Evolutionary conservation across 2,888 invertebrate species (phyloP), one percentile per base, ranked within the genome.

Genomic region (Calliopum simillimum): DNA sequence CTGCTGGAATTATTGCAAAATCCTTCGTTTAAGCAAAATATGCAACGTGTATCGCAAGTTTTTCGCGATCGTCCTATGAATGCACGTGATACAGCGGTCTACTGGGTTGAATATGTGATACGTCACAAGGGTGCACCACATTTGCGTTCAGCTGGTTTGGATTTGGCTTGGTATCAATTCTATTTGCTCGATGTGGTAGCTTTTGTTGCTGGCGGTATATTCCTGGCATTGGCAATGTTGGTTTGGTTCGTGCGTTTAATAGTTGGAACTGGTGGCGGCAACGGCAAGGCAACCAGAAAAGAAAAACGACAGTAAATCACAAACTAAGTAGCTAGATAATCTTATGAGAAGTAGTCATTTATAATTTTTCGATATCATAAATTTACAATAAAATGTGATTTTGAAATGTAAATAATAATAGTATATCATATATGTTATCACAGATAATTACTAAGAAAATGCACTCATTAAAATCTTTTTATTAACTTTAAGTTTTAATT

Each of bases 101-200:
- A 84, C 74, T 87, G 87, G 87, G 82, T 86, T 46, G 87, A 87
- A 65, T 87, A 87, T 71, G 84, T 86, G 13, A 82, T 87, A 8
- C 78, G 85, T 0, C 83, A 87, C 71, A 82, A 84, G 58, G 87
- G 87, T 2, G 87, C 86, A 0, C 69, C 78, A 0, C 86, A 87
- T 59, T 75, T 87, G 71, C 79, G 84, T 12, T 82, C 85, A 0
- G 82, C 86, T 0, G 85, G 85, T 0, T 71, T 81, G 33, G 81
- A 85, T 47, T 76, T 87, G 41, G 75, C 76, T 13, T 87, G 86
- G 86, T 84, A 82, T 74, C 81, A 86, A 65, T 84, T 84, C 69
- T 84, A 85, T 74, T 73, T 86, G 70, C 66, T 87, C n/a, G 87
- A 86, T 73, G 79, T 87, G 8, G 78, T 85, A 6, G 78, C 75